Evolutionary conservation across 2,888 invertebrate genomes (phyloP).

Genomic region (Drosophila vallismaia): DNA sequence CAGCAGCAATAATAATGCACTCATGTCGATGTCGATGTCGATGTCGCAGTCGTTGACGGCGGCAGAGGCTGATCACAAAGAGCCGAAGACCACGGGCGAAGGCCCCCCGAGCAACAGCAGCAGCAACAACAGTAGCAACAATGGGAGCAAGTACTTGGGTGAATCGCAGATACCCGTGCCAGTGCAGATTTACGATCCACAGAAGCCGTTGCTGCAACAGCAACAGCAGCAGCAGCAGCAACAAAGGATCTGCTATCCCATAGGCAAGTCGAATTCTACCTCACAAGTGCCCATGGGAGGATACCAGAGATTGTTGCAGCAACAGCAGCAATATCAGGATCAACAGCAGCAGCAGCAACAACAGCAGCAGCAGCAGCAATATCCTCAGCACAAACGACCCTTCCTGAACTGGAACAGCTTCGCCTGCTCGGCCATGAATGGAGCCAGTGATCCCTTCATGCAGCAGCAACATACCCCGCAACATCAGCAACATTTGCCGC

Average conservation of each 20-base stretch:
- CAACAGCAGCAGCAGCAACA: conserved; percentile 53
- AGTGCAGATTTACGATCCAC: conserved; percentile 69
- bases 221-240: conserved; percentile 58
- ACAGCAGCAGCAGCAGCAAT: conserved; percentile 53
- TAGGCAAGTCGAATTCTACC: conserved; percentile 83
- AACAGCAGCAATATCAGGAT: conserved; percentile 67
- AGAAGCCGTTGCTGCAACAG: conserved; percentile 63
- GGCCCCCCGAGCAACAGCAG: conserved; percentile 45
- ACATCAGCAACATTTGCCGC: conserved; percentile 58
- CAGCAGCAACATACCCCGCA: conserved; percentile 65
- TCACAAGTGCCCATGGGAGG: conserved; percentile 81
- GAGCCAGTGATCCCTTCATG: conserved; percentile 76
- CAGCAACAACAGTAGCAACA: conserved; percentile 32
- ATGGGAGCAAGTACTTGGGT: conserved; percentile 51
- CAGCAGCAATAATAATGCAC: conserved; percentile 49
- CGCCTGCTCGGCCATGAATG: conserved; percentile 79
- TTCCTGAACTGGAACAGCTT: conserved; percentile 82
- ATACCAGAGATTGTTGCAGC: conserved; percentile 75
- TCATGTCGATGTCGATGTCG: conserved; percentile 55
- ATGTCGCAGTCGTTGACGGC: conserved; percentile 49
- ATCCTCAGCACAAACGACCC: conserved; percentile 81
- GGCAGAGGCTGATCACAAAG: conserved; percentile 62
- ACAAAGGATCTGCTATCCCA: conserved; percentile 73
- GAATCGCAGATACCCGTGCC: conserved; percentile 74
- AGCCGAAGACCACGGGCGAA: conserved; percentile 46